Evolutionary conservation across 2,113 vertebrate genomes (phyloP).

Genomic region (Oenanthe melanoleuca): DNA sequence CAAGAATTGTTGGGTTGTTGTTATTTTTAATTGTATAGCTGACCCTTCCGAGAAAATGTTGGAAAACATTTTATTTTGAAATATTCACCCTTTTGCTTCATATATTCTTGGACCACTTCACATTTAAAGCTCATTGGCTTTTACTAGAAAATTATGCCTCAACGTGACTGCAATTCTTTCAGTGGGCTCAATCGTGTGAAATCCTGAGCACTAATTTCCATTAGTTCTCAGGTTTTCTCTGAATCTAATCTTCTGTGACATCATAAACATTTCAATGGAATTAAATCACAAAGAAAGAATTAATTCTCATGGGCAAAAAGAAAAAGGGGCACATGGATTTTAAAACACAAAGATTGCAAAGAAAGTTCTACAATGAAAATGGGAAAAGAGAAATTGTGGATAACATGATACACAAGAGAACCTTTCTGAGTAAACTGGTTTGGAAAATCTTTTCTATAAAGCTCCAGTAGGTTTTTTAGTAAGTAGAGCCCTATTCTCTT

Average conservation of each 20-base stretch:
- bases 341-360: not conserved
- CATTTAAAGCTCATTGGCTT: not conserved
- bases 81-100: constrained; percentile 18
- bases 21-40: constrained; percentile 9
- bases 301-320: not conserved
- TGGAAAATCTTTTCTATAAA: constrained; percentile 3
- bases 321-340: not conserved
- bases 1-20: not conserved
- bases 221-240: not conserved
- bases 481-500: not conserved
- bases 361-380: not conserved
- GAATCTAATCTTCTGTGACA: not conserved
- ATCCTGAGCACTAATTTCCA: not conserved
- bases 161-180: not conserved
- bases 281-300: not conserved
- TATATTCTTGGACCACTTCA: constrained; percentile 24
- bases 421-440: not conserved
- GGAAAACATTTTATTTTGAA: constrained; percentile 53
- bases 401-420: not conserved
- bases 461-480: not conserved
- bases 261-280: not conserved
- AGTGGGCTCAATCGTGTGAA: not conserved
- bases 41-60: constrained; percentile 24
- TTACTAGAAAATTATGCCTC: constrained; percentile 18
- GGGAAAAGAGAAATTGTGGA: not conserved